Percentiles rank a stretch among this genome's conserved stretches.
phyloP scores from a whole-genome alignment of 2,797 vertebrate species.

The Peromyscus nudipes region DNA sequence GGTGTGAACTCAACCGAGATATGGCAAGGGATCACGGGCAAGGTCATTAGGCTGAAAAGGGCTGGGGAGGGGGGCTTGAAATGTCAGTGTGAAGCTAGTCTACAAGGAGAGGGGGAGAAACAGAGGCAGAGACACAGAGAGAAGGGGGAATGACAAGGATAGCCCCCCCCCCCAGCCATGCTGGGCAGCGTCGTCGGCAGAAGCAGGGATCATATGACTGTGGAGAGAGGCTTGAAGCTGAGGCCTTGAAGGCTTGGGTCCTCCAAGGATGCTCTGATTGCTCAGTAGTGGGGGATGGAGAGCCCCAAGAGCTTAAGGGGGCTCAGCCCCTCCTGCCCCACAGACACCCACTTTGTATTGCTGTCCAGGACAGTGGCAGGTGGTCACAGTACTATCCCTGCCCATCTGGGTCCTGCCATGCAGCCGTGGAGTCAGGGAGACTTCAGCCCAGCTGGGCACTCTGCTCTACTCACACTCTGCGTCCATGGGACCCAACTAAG shows the following conservation, averaged over 20 bases:
- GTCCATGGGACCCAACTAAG: neutral
- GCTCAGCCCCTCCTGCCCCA: neutral
- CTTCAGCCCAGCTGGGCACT: neutral
- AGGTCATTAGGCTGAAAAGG: neutral
- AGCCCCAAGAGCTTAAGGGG: neutral
- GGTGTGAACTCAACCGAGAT: neutral
- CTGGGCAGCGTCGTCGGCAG: neutral
- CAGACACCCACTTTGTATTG: neutral
- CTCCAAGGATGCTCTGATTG: neutral
- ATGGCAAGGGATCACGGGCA: rapidly evolving
- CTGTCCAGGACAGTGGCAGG: neutral
- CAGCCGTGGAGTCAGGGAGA: neutral
- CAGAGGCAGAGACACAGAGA: neutral
- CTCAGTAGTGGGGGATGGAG: neutral
- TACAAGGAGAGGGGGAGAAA: neutral
- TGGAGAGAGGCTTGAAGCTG: neutral
- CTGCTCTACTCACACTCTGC: neutral
- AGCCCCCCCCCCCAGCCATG: neutral
- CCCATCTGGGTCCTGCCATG: neutral
- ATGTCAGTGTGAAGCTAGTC: neutral
- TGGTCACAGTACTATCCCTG: neutral
- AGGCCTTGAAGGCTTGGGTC: neutral
- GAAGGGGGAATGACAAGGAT: neutral
- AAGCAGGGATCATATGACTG: neutral
- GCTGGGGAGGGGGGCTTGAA: neutral